Base-by-base conservation (phyloP, 2,888 invertebrate species). In the Lathronympha strigana region DNA sequence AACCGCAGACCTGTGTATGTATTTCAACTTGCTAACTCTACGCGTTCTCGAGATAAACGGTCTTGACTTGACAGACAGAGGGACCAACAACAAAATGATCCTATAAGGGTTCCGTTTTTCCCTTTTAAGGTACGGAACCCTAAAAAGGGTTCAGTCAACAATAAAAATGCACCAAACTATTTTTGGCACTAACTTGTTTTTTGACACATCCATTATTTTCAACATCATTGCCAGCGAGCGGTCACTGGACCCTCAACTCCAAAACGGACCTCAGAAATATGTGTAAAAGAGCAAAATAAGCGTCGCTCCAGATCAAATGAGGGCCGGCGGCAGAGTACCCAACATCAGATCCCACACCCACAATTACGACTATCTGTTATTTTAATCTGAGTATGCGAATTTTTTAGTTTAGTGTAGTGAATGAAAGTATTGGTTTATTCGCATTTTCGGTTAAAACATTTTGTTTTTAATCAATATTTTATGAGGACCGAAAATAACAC, bases 301-400 rank as follows among this genome's bases (percentile, higher is more conserved):
- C 73, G 72, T 70, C 83, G 90, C 87, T 87, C 88, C 88, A 89
- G 87, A 86, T 90, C 83, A 88, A 90, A 89, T 87, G 85, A 84
- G 83, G 70, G 73, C 57, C 60, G 28, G 77, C 72, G 70, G 67
- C 73, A 77, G 79, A 75, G 76, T 72, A 76, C 50, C 4, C n/a
- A 11, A 31, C 51, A 45, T 25, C 72, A 78, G 68, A 61, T 36
- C 21, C 50, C 50, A 23, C 43, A 31, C 21, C 23, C 21, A n/a
- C 55, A 57, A 63, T 63, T 63, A 63, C 8, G 6, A 15, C 28
- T 49, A 63, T 63, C 63, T 63, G 55, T 50, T 40, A 38, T 38
- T 38, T 38, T n/a, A 38, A 38, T 38, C 38, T 38, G 15, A 15
- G 63, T 49, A 47, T 13, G 47, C 62, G 11, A 62, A 54, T 36